Base-by-base conservation (phyloP, 2,888 invertebrate genomes). In the Myathropa florea region DNA sequence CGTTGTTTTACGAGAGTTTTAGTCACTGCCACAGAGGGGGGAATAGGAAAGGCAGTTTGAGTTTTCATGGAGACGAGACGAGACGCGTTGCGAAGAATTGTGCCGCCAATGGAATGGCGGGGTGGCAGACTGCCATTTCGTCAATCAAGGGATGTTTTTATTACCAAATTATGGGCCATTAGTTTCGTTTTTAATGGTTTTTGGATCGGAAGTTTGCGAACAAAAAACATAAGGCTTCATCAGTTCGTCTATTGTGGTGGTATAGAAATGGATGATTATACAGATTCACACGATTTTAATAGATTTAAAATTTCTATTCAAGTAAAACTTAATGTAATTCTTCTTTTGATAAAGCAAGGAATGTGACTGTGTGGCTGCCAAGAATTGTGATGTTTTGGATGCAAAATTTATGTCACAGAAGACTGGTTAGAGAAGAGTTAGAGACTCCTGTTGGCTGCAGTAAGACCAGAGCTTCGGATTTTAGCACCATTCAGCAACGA, bases 1-100 rank as follows among this genome's bases (percentile, higher is more conserved):
- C 72, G 30, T 63, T 60, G 23, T 73, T 73, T 73, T 73, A 73
- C 33, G 36, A 26, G 73, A 64, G 63, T 73, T 73, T 57, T 24
- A 30, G 46, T 73, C 33, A 55, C 73, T 36, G 26, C 57, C 57
- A 59, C 70, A 12, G 39, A 21, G 7, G 24, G 18, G 55, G 21
- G 28, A 14, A 53, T 30, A 39, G 1, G 39, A 39, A 6, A 12
- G 39, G 39, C 14, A 39, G 39, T 39, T 39, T 39, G 4, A 2
- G 18, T n/a, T 46, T n/a, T 9, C 46, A 46, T 18, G 7, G n/a
- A 18, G 18, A 46, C 18, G 6, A 46, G 39, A 46, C 46, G 46
- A 18, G 46, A 4, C 46, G 18, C n/a, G 18, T 46, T 18, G 46
- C 46, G 18, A 18, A 46, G 46, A 46, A 46, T 18, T 46, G 46